Evolutionary conservation across 2,797 vertebrate species (phyloP), one percentile per base, ranked within the genome.

Genomic region (Chromis chromis): DNA sequence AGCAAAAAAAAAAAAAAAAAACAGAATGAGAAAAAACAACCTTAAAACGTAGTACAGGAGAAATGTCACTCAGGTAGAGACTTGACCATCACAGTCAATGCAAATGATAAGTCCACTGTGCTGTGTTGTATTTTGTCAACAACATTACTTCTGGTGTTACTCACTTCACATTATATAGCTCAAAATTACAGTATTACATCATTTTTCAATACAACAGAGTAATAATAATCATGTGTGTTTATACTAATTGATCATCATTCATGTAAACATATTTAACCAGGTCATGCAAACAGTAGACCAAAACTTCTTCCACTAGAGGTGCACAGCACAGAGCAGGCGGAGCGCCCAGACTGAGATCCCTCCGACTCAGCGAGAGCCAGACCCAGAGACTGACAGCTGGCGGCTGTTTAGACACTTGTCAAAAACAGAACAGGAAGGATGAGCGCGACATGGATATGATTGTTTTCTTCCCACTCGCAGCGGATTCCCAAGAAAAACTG

Each of bases 241-340:
- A 89, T 92, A 91, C 79, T 89, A 91, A 93, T 91, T 90, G 82
- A 92, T 90, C 91, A 88, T 94, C 92, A 92, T 92, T 95, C 92
- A 94, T 95, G 94, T 95, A 95, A 94, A 95, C 93, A 94, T 93
- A 93, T 90, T 93, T 91, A 88, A 95, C 92, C 91, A 93, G 94
- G 91, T 95, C 95, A 95, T 95, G 94, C 94, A 95, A 93, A 95
- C 94, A 93, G 89, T 93, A 93, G 93, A 95, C 88, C 92, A 90
- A 92, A 91, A 93, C 90, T 62, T 94, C 89, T 92, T 95, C 93
- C 91, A 94, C 92, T 86, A 92, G 89, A 94, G 87, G 88, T 93
- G 92, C 91, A 95, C 90, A 88, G 90, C 91, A 94, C 93, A 90
- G 90, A 91, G 92, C 84, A 89, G 85, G 84, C 85, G 49, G 85